These are phyloP conservation scores for Lepidostoma basale DNA, from an alignment of 1,140 invertebrate species.

Conservation along the genomic window DNA sequence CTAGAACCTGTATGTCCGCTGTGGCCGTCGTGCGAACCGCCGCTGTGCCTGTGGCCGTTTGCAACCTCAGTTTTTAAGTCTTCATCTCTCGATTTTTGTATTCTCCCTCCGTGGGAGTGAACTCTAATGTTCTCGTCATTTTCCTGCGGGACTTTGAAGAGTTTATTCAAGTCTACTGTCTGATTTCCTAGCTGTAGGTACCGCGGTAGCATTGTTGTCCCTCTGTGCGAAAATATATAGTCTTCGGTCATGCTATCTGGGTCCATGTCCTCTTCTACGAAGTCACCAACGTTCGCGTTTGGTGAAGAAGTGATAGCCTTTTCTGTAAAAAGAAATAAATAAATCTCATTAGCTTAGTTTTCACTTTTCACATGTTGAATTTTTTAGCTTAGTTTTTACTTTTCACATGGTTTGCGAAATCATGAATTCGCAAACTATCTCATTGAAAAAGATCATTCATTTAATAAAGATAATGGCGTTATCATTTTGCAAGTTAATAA, in stretches of 20 bases:
- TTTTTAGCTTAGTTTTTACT: too few relatives aligned
- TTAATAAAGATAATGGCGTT: too few relatives aligned
- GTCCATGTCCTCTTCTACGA: not conserved
- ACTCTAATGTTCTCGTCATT: slow-evolving; percentile 11
- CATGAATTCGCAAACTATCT: too few relatives aligned
- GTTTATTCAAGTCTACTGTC: slow-evolving; percentile 58
- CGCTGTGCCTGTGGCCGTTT: slow-evolving; percentile 20
- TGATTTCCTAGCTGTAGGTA: slow-evolving; percentile 58
- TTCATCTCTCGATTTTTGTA: slow-evolving; percentile 20
- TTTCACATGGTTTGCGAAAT: too few relatives aligned
- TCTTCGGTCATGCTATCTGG: slow-evolving; percentile 37
- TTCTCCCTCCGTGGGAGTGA: not conserved
- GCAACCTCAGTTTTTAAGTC: slow-evolving; percentile 22
- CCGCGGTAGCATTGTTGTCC: slow-evolving; percentile 48
- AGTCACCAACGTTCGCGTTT: not conserved
- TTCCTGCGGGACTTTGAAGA: slow-evolving; percentile 58
- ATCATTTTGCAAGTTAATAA: too few relatives aligned
- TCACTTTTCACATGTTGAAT: too few relatives aligned
- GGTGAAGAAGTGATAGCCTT: slow-evolving; percentile 13
- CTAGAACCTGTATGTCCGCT: not conserved
- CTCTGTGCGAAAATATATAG: slow-evolving; percentile 19
- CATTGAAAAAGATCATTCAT: too few relatives aligned
- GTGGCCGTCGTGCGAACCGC: too few relatives aligned
- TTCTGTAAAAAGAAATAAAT: slow-evolving; percentile 31
- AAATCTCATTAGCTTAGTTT: not conserved